Evolutionary conservation across 2,888 invertebrate genomes (phyloP).

Genomic region (Bibio marci): DNA sequence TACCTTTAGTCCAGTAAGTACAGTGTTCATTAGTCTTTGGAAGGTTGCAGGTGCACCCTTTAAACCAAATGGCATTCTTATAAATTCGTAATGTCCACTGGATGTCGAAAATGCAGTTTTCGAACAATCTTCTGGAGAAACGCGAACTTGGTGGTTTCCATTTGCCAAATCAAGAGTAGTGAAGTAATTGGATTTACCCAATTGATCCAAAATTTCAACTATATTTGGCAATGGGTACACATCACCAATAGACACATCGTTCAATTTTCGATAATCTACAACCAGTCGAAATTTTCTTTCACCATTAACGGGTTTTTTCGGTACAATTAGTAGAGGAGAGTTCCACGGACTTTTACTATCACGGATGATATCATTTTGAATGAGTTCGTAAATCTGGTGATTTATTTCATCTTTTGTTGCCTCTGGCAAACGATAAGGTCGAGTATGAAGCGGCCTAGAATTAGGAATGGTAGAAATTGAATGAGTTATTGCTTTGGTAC

Average conservation of each 20-base stretch:
- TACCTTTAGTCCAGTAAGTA: conserved; percentile 18
- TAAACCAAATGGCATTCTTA: conserved; percentile 16
- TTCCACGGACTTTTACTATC: conserved; percentile 9
- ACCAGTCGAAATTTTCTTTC: conserved; percentile 18
- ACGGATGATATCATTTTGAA: conserved; percentile 7
- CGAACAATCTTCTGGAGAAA: conserved; percentile 14
- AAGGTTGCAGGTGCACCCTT: conserved; percentile 24
- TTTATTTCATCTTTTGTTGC: background rate
- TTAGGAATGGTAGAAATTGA: background rate
- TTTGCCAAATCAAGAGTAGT: conserved; percentile 21
- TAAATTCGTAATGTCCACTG: conserved; percentile 20
- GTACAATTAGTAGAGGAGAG: conserved; percentile 13
- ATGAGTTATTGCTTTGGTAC: background rate
- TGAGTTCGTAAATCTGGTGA: conserved; percentile 6
- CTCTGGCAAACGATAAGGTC: too few relatives aligned
- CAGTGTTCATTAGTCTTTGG: conserved; percentile 22
- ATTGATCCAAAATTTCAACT: conserved; percentile 8
- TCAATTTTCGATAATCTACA: conserved; percentile 22
- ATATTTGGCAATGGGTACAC: conserved; percentile 12
- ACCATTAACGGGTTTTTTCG: conserved; percentile 12
- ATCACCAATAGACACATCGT: conserved; percentile 17
- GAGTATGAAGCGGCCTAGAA: too few relatives aligned
- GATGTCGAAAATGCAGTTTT: conserved; percentile 17
- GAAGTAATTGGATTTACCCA: conserved; percentile 14
- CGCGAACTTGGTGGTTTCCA: conserved; percentile 22